Evolutionary conservation across 1,140 invertebrate genomes (phyloP), one percentile per base, ranked within the genome.

Genomic region (Fragariocoptes setiger): DNA sequence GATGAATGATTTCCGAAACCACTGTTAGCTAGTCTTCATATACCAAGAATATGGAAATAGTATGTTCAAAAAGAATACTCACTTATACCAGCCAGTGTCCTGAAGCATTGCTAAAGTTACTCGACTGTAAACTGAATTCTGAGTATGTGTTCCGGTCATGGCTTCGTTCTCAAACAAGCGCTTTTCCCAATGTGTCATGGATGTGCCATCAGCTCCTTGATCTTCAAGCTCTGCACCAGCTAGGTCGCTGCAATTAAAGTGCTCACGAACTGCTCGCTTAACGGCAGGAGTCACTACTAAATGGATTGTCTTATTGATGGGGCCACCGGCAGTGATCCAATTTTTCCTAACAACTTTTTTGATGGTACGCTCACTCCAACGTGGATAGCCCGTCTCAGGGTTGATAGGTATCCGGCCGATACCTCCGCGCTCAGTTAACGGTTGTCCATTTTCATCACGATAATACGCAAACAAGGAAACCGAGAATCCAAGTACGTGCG

Each of bases 111-210:
- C 90, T 31, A 99, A 63, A 0, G 86, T 95, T 44, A 99, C 74
- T 35, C 83, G 62, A 1, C 85, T 94, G 56, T 95, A 94, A 1
- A 92, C 78, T 0, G 86, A 85, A 62, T 92, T 88, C 59, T 95
- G 88, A 0, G 90, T 97, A 54, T 95, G 90, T 0, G 86, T 95
- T 1, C 88, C 90, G 0, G 90, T 95, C 90, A 99, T 99, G 0
- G 85, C 86, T 65, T 99, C 90, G 62, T 97, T 97, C 77, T 95
- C 88, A 58, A 95, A 90, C 5, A 94, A 70, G 40, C 88, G 58
- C 53, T 97, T 97, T 58, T 95, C 88, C 86, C 88, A 97, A 56
- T 99, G 90, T 1, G 88, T 95, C 8, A 97, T 59, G 0, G 76
- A 75, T 0, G 90, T 97, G 8, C 90, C 90, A 50, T 94, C 78